Evolutionary conservation across 2,888 invertebrate species (phyloP).

Genomic region (Cenopis cana): DNA sequence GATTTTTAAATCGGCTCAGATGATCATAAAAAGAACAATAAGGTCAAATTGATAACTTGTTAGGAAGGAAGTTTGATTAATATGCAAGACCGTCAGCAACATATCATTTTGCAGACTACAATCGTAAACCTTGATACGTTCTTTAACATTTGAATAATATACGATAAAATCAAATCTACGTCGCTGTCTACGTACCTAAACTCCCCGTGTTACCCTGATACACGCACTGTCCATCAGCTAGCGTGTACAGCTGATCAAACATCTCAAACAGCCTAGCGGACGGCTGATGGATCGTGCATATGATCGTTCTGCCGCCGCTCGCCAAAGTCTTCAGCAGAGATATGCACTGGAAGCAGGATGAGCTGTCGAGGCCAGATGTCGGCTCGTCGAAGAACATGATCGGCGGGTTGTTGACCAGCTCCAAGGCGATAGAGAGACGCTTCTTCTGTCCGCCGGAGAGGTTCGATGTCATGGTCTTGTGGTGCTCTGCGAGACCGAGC

Average conservation of each 20-base stretch:
- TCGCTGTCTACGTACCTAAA: slow-evolving; percentile 88
- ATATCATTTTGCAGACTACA: background rate
- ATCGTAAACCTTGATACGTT: background rate
- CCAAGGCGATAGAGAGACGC: slow-evolving; percentile 96
- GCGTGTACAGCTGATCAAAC: slow-evolving; percentile 97
- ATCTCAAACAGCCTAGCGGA: slow-evolving; percentile 98
- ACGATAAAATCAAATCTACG: background rate
- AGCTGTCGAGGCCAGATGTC: slow-evolving; percentile 97
- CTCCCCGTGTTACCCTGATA: slow-evolving; percentile 96
- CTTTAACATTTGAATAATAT: background rate
- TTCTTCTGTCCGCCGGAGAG: slow-evolving; percentile 98
- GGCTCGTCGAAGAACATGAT: slow-evolving; percentile 99
- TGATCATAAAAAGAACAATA: background rate
- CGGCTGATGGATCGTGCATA: slow-evolving; percentile 98
- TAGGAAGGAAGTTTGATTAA: slow-evolving; percentile 1
- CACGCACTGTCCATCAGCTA: slow-evolving; percentile 97
- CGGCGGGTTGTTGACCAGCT: slow-evolving; percentile 98
- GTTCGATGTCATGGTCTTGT: slow-evolving; percentile 95
- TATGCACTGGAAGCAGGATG: slow-evolving; percentile 97
- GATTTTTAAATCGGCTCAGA: too few relatives aligned
- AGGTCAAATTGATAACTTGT: background rate
- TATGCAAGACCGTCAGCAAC: background rate
- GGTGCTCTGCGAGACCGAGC: slow-evolving; percentile 93
- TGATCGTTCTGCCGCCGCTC: slow-evolving; percentile 95
- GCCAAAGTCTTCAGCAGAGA: slow-evolving; percentile 95